These are phyloP conservation scores for Anser brachyrhynchus DNA, from an alignment of 2,113 vertebrate genomes.

Conservation along the genomic window DNA sequence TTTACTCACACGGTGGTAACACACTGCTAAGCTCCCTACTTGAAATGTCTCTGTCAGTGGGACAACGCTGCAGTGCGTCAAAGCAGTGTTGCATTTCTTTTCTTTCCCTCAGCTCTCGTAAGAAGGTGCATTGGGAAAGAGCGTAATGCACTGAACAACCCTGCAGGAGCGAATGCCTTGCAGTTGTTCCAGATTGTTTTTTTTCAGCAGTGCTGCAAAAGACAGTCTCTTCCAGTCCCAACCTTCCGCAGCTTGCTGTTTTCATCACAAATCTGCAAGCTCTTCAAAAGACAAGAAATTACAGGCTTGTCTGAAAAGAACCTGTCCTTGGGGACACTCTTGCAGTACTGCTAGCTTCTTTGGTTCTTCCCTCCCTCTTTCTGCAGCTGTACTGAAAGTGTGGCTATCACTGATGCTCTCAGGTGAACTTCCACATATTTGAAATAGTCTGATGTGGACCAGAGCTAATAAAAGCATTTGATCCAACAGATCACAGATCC, in stretches of 20 bases:
- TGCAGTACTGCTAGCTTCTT: background rate
- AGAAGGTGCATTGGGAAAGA: background rate
- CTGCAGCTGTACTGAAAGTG: fast-evolving
- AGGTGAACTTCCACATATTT: fast-evolving
- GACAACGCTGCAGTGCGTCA: background rate
- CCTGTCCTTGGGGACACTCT: background rate
- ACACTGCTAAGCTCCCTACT: background rate
- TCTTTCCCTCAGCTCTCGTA: background rate
- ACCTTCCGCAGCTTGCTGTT: background rate
- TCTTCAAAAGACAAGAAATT: background rate
- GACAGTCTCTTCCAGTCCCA: background rate
- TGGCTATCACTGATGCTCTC: background rate
- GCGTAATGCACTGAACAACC: background rate
- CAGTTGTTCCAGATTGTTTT: background rate
- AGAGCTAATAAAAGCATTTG: background rate
- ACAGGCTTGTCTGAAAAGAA: background rate
- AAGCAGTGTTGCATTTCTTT: background rate
- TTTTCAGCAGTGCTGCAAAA: background rate
- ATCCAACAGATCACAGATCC: background rate
- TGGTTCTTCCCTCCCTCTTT: background rate
- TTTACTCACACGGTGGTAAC: background rate
- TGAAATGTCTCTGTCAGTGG: background rate
- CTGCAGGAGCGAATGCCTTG: background rate
- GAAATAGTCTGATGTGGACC: background rate
- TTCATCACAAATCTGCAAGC: background rate